Evolutionary conservation across 2,888 invertebrate species (phyloP), one percentile per base, ranked within the genome.

Genomic region (Campoletis raptor): DNA sequence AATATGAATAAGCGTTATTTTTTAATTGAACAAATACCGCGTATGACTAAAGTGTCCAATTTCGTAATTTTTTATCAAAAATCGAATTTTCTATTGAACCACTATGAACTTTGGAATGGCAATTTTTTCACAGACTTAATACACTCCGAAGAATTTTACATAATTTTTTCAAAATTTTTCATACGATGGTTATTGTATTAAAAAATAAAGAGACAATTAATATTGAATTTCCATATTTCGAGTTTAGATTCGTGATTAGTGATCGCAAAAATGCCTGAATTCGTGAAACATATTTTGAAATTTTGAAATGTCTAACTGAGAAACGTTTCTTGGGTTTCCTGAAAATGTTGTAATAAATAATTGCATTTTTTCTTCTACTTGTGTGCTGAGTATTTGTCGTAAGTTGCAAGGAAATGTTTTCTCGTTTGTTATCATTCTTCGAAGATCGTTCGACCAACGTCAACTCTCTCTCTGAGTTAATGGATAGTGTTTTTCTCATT

Each of bases 401-500:
- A 24, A 30, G 24, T 42, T 37, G 40, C 18, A 73, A 48, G 73
- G 24, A 45, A 73, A 73, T 73, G 61, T 61, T 42, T 66, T 73
- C 81, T 57, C 74, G 42, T 57, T 36, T 70, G 57, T 77, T 82
- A 77, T 88, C 88, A 88, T 85, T 83, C 66, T 42, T 80, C 83
- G 67, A 72, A 57, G 80, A 89, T 88, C 87, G 77, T 66, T 79
- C 64, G 78, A 79, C 81, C 85, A 85, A 85, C 87, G 87, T 78
- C 82, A 30, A 81, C 66, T 48, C 12, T 66, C 76, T 45, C 24
- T 69, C 21, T 7, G 24, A n/a, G 15, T 40, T 21, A 10, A 18
- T 36, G 48, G 24, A 24, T 2, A n/a, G n/a, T n/a, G 1, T 64
- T n/a, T 54, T 21, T 40, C 54, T 54, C 57, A 24, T 57, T 57